A percentile compares a stretch with the other conserved stretches of the same genome.
These are phyloP conservation scores for Trinorchestia longiramus DNA, from an alignment of 1,140 invertebrate genomes.

Conservation along the genomic window DNA sequence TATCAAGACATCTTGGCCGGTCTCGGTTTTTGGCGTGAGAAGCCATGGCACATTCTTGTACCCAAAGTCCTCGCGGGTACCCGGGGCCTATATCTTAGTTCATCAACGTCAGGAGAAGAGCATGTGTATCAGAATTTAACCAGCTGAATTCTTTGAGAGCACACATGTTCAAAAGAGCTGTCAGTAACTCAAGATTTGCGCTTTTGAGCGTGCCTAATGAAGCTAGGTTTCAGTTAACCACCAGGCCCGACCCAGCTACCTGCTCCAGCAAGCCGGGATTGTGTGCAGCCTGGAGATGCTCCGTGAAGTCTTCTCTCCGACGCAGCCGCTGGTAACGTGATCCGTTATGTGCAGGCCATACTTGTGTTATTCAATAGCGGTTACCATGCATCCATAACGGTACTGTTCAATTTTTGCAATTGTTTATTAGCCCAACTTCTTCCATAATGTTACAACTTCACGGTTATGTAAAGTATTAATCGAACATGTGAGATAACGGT, in stretches of 20 bases:
- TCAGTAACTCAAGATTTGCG: conserved; percentile 51
- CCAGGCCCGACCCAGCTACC: background rate
- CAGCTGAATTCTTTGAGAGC: conserved; percentile 45
- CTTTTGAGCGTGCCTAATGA: conserved; percentile 37
- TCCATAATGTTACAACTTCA: background rate
- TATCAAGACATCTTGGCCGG: conserved; percentile 24
- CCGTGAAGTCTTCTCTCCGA: background rate
- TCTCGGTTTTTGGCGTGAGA: background rate
- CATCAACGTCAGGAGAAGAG: conserved; percentile 32
- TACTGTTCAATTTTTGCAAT: background rate
- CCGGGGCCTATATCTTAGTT: background rate
- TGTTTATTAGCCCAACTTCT: background rate
- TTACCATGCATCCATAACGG: background rate
- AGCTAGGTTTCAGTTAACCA: conserved; percentile 51
- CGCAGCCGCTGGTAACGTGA: conserved; percentile 6
- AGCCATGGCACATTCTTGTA: background rate
- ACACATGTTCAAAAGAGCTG: conserved; percentile 50
- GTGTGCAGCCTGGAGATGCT: background rate
- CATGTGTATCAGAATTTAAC: conserved; percentile 52
- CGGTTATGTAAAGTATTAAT: background rate
- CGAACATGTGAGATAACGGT: too few relatives aligned
- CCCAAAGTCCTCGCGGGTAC: background rate
- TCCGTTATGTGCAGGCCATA: background rate
- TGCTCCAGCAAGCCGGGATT: background rate
- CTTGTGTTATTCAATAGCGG: background rate